A percentile compares a stretch with the other conserved stretches of the same genome.
These are phyloP conservation scores for Rhea pennata DNA, from an alignment of 2,113 vertebrate species.

Conservation along the genomic window DNA sequence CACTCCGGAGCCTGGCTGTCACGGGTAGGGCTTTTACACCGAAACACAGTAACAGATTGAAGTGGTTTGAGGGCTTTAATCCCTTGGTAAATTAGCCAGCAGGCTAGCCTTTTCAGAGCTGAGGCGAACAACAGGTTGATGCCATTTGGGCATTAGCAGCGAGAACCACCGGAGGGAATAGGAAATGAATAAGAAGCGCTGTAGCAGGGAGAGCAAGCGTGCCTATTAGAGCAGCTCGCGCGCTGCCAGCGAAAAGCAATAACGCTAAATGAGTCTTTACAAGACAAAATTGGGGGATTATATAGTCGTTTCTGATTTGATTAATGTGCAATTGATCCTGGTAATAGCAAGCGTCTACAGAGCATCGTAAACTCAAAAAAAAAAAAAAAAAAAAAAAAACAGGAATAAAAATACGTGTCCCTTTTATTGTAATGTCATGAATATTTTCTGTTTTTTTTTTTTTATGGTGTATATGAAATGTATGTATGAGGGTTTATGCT, in stretches of 20 bases:
- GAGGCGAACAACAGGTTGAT: slow-evolving; percentile 77
- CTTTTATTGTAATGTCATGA: neutral
- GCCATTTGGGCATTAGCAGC: slow-evolving; percentile 79
- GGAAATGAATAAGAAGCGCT: slow-evolving; percentile 61
- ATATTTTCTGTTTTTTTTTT: neutral
- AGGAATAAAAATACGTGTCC: neutral
- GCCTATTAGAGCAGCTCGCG: neutral
- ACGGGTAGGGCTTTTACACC: slow-evolving; percentile 68
- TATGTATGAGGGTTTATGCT: neutral
- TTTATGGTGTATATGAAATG: fast-evolving
- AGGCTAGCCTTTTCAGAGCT: slow-evolving; percentile 83
- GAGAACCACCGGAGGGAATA: slow-evolving; percentile 79
- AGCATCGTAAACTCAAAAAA: neutral
- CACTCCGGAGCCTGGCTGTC: slow-evolving; percentile 53
- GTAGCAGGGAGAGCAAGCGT: neutral
- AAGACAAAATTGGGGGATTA: slow-evolving; percentile 27
- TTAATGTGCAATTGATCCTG: neutral
- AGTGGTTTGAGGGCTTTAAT: slow-evolving; percentile 86
- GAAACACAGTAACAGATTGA: slow-evolving; percentile 84
- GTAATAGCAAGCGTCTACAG: neutral
- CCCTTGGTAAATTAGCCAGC: slow-evolving; percentile 88
- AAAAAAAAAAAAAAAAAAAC: neutral
- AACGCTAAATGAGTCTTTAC: slow-evolving; percentile 21
- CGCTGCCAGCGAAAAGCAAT: neutral
- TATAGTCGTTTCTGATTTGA: neutral